These are phyloP conservation scores for Oncorhynchus mykiss DNA, from an alignment of 2,113 vertebrate genomes.

Conservation along the genomic window DNA sequence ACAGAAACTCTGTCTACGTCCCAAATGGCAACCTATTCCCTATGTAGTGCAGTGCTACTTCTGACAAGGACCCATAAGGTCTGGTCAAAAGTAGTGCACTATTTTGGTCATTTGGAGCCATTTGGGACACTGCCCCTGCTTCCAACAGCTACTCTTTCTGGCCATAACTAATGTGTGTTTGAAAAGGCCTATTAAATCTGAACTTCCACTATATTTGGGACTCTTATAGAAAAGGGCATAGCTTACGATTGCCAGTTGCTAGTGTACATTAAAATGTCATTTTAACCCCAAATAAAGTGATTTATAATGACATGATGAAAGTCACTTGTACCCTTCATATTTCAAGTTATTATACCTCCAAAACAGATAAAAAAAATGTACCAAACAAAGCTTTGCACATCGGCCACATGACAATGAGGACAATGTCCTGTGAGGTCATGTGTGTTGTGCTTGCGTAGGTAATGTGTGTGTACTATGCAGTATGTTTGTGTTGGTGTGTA, in stretches of 20 bases:
- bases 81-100: too few species aligned
- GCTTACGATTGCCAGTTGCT: too few species aligned
- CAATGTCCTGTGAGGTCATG: not conserved
- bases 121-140: not conserved
- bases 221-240: not conserved
- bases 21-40: too few species aligned
- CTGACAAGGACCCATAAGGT: too few species aligned
- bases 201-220: not conserved
- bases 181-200: not conserved
- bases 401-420: not conserved
- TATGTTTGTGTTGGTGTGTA: not conserved
- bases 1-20: too few species aligned
- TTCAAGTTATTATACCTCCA: too few species aligned
- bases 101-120: too few species aligned
- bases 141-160: not conserved
- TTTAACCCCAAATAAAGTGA: too few species aligned
- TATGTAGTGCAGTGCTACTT: too few species aligned
- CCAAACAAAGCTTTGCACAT: slow-evolving; percentile 5
- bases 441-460: not conserved
- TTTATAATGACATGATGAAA: too few species aligned
- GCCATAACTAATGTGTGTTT: slow-evolving; percentile 13
- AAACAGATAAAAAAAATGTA: not conserved
- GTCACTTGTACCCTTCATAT: too few species aligned
- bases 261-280: too few species aligned
- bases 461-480: not conserved